Conservation (phyloP, 2,888 invertebrate species). For the Suillia variegata region DNA sequence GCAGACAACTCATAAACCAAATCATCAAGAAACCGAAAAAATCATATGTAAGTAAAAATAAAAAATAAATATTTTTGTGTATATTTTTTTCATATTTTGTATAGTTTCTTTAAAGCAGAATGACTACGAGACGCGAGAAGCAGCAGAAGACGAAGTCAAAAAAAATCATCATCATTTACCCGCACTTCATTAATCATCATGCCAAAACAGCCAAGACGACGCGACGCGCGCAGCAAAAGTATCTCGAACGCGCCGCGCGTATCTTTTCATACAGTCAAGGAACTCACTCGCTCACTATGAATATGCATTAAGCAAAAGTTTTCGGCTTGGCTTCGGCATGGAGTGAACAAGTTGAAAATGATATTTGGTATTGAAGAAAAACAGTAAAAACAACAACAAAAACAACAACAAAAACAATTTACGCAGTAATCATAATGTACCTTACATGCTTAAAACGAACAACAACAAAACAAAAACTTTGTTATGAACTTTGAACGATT, state of each 20-base stretch:
- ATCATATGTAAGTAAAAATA: conserved; percentile 4
- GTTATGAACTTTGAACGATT: background rate
- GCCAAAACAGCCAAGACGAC: conserved; percentile 49
- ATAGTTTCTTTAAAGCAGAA: background rate
- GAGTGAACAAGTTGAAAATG: background rate
- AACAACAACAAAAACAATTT: background rate
- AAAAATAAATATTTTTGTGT: conserved; percentile 4
- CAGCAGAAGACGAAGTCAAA: conserved; percentile 15
- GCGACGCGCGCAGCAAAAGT: background rate
- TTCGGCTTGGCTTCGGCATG: background rate
- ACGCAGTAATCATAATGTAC: background rate
- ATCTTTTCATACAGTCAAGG: conserved; percentile 6
- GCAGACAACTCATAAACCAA: conserved; percentile 17
- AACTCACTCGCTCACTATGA: conserved; percentile 27
- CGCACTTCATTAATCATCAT: conserved; percentile 61
- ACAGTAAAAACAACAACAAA: background rate
- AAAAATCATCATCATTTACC: conserved; percentile 40
- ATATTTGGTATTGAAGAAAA: background rate
- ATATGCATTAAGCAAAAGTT: conserved; percentile 28
- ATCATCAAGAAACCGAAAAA: conserved; percentile 6
- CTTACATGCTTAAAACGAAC: background rate
- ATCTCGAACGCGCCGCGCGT: background rate
- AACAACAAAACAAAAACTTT: background rate
- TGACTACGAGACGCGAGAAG: conserved; percentile 4
- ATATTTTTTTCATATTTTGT: background rate